A percentile compares a stretch with the other conserved stretches of the same genome.
Conservation (phyloP, 1,140 invertebrate species). For the Pseudomyrmex sp. region DNA sequence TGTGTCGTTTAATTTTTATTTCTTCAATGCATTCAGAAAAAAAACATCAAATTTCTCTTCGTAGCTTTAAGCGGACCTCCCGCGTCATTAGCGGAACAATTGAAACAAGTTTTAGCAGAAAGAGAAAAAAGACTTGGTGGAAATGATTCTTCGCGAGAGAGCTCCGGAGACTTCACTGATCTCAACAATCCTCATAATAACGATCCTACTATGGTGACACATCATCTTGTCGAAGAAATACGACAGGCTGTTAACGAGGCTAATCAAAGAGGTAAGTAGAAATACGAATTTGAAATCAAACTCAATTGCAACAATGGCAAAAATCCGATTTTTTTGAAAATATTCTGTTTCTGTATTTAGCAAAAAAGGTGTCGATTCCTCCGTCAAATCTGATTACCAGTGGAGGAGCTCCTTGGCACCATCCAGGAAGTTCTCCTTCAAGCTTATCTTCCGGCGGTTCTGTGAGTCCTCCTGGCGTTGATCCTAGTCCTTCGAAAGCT, state of each 20-base stretch:
- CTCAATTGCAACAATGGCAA: not conserved
- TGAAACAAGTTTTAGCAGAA: conserved; percentile 93
- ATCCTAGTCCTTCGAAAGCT: conserved; percentile 84
- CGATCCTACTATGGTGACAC: conserved; percentile 87
- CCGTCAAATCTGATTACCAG: conserved; percentile 82
- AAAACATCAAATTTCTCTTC: conserved; percentile 7
- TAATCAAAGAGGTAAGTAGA: conserved; percentile 90
- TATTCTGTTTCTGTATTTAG: conserved; percentile 74
- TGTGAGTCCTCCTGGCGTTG: conserved; percentile 83
- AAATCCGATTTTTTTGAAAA: conserved; percentile 4
- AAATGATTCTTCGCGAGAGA: conserved; percentile 86
- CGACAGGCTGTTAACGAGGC: conserved; percentile 93
- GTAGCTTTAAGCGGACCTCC: conserved; percentile 86
- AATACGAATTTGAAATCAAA: conserved; percentile 51
- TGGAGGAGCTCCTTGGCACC: conserved; percentile 80
- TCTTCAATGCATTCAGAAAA: not conserved
- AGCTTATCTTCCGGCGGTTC: conserved; percentile 88
- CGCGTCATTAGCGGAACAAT: conserved; percentile 91
- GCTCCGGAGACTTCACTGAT: conserved; percentile 88
- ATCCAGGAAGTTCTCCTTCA: conserved; percentile 86
- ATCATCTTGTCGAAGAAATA: conserved; percentile 93
- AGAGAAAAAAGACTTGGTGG: conserved; percentile 88
- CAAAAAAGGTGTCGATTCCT: conserved; percentile 88
- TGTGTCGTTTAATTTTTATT: not conserved
- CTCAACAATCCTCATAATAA: conserved; percentile 86